Base-by-base conservation (phyloP, 2,888 invertebrate genomes). In the Dyspetes luteomarginatus region DNA sequence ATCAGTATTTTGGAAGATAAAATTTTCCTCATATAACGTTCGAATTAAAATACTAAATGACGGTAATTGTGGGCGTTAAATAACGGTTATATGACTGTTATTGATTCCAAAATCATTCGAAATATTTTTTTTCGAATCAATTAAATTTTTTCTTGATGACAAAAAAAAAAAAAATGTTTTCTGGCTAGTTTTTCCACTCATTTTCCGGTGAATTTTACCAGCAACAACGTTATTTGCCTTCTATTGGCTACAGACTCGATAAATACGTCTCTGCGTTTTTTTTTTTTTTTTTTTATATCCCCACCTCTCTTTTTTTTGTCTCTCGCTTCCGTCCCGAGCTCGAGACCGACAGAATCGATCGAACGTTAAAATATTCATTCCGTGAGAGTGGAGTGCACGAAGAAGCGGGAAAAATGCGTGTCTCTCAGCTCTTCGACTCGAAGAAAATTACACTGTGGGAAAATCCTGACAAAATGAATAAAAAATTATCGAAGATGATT, bases 291-390 rank as follows among this genome's bases (percentile, higher is more conserved):
- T 65, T n/a, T 26, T 26, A 15, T 48, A 60, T 43, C 73, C 43
- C 73, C 41, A 24, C 73, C 52, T 69, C 48, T 50, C 50, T 48
- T 30, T 26, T 4, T 55, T 19, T 55, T n/a, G n/a, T 26, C 24
- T 22, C 15, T 15, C 17, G 48, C 17, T 48, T 5, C 17, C 17
- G 48, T n/a, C n/a, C n/a, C n/a, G 48, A 48, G 65, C 69, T 67
- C 58, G 67, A 43, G 67, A 76, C 50, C 71, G 71, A 72, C 74
- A 81, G 83, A 86, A 87, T 88, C 88, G 87, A 88, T 87, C 87
- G 86, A 88, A 87, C 86, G 85, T 82, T 88, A 84, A 88, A 88
- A 88, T 87, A 88, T 88, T 88, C 86, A 87, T 87, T 84, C 83
- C 79, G 68, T n/a, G n/a, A n/a, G n/a, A n/a, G n/a, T n/a, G 60